Conservation (phyloP, 2,888 invertebrate genomes). For the Halictus quadricinctus region DNA sequence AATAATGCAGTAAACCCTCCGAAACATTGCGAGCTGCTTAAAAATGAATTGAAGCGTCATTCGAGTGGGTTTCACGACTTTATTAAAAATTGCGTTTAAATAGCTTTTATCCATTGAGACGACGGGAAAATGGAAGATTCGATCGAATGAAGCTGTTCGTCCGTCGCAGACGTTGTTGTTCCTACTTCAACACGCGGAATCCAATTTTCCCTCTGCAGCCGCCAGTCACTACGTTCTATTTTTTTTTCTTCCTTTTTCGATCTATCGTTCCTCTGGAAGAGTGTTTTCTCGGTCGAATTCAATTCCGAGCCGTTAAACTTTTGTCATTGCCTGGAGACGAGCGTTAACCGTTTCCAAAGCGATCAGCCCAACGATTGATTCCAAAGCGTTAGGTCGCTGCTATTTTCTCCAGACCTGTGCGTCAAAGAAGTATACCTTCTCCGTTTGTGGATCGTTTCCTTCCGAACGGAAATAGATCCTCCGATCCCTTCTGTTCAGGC, state of each 20-base stretch:
- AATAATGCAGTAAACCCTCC: too few relatives aligned
- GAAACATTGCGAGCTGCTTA: background rate
- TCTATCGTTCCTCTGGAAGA: slow-evolving; percentile 40
- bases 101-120: background rate
- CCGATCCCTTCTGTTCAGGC: background rate
- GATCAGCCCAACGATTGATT: slow-evolving; percentile 46
- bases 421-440: background rate
- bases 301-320: slow-evolving; percentile 73
- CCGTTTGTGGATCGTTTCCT: background rate
- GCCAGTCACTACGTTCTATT: slow-evolving; percentile 55
- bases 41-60: background rate
- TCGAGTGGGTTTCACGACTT: background rate
- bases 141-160: slow-evolving; percentile 48
- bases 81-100: slow-evolving; percentile 9
- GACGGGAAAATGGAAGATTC: background rate
- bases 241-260: slow-evolving; percentile 38
- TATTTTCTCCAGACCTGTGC: slow-evolving; percentile 8
- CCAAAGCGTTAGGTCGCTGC: slow-evolving; percentile 3
- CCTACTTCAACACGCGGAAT: slow-evolving; percentile 68
- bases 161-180: slow-evolving; percentile 35
- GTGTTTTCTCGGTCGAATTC: slow-evolving; percentile 62
- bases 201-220: slow-evolving; percentile 72
- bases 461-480: background rate
- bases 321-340: slow-evolving; percentile 69
- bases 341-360: slow-evolving; percentile 60